phyloP scores from a whole-genome alignment of 2,888 invertebrate species.

The Cryptocephalus moraei region DNA sequence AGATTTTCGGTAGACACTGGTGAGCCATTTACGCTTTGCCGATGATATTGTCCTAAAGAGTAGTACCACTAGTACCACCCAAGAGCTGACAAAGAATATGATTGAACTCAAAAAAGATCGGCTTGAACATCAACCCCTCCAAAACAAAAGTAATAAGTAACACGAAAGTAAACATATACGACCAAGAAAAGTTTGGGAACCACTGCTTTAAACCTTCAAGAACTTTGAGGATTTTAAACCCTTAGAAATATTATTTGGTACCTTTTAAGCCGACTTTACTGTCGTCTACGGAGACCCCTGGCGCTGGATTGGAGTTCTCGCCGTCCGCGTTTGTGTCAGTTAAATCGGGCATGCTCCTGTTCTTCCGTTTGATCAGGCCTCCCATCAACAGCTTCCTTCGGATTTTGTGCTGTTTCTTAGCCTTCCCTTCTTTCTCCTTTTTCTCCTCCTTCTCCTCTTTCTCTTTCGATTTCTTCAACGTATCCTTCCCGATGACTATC shows the following conservation, averaged over 20 bases:
- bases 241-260: constrained; percentile 15
- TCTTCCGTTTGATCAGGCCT: constrained; percentile 77
- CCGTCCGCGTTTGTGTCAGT: constrained; percentile 64
- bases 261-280: constrained; percentile 60
- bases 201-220: too few species aligned
- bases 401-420: constrained; percentile 86
- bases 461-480: constrained; percentile 26
- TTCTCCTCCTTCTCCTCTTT: constrained; percentile 56
- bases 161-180: too few species aligned
- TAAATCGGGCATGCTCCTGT: constrained; percentile 84
- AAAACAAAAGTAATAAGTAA: too few species aligned
- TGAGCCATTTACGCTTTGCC: too few species aligned
- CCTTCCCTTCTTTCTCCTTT: constrained; percentile 57
- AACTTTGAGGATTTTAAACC: too few species aligned
- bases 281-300: constrained; percentile 58
- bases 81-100: too few species aligned
- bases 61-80: too few species aligned
- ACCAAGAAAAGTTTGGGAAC: too few species aligned
- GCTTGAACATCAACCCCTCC: too few species aligned
- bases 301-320: constrained; percentile 30
- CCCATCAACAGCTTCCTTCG: constrained; percentile 81
- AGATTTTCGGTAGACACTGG: too few species aligned
- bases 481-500: constrained; percentile 27
- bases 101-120: too few species aligned
- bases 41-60: too few species aligned